phyloP scores from a whole-genome alignment of 2,888 invertebrate genomes.

The Xestoiulus laeticollis region DNA sequence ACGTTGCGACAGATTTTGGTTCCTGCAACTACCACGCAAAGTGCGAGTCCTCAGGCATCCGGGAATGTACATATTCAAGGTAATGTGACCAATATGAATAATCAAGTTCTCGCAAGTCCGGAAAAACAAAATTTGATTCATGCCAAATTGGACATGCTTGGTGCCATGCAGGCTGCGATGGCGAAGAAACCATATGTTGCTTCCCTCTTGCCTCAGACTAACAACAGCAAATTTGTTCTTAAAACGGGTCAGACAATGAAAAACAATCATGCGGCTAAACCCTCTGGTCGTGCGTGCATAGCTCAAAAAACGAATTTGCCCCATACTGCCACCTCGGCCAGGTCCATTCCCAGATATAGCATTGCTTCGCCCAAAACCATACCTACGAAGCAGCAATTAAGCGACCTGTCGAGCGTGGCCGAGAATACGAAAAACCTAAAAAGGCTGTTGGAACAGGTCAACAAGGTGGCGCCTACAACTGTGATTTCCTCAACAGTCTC shows the following conservation, averaged over 20 bases:
- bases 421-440: constrained; percentile 3
- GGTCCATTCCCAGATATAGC: not conserved
- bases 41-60: not conserved
- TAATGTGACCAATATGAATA: not conserved
- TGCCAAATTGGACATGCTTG: constrained; percentile 50
- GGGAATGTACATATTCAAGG: not conserved
- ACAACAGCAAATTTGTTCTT: not conserved
- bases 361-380: not conserved
- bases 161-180: constrained; percentile 51
- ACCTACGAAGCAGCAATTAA: not conserved
- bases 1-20: constrained; percentile 55
- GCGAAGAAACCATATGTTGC: not conserved
- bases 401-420: not conserved
- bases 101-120: not conserved
- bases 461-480: not conserved
- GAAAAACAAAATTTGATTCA: constrained; percentile 40
- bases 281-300: not conserved
- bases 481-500: not conserved
- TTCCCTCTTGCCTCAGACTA: not conserved
- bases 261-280: not conserved
- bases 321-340: not conserved
- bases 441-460: not conserved
- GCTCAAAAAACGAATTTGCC: not conserved
- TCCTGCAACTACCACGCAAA: not conserved
- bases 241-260: not conserved